Evolutionary conservation across 1,140 invertebrate genomes (phyloP), one percentile per base, ranked within the genome.

Genomic region (Cotesia glomerata): DNA sequence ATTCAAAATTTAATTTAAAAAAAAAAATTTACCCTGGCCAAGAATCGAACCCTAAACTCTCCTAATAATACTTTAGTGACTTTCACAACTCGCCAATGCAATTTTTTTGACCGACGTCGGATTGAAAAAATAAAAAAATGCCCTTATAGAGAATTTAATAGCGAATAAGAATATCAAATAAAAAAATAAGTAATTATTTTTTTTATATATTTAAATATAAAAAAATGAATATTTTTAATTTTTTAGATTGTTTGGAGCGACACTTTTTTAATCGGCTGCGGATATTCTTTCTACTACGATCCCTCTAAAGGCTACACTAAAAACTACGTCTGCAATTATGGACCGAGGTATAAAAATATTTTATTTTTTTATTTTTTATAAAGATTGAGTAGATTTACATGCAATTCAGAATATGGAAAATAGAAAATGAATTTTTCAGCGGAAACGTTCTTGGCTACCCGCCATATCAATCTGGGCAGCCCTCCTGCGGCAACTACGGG

Each of bases 311-410:
- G 93, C 56, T 94, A 93, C 81, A 93, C 92, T 69, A 95, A 95
- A 85, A 89, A 94, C 67, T 95, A 95, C 81, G 92, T 95, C 11
- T 95, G 94, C 88, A 95, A 95, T 86, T 95, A 95, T 80, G 94
- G 94, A 69, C 93, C 94, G 8, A 92, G 92, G 92, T 93, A 86
- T 54, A 56, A 58, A 18, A 36, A n/a, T n/a, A n/a, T n/a, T n/a
- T n/a, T n/a, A n/a, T 34, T 36, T 16, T 52, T 51, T 62, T 62
- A 45, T 73, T 11, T 59, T 64, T 65, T 67, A 45, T 74, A 39
- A 76, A 68, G 26, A 26, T 26, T 26, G 26, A 26, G 26, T 26
- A 26, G 26, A 26, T 26, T 26, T 26, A 26, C 3, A 26, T 26
- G 26, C 26, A 26, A 26, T 26, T 26, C 26, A 26, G 26, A 26